Evolutionary conservation across 2,113 vertebrate genomes (phyloP).

Genomic region (Rostratula benghalensis): DNA sequence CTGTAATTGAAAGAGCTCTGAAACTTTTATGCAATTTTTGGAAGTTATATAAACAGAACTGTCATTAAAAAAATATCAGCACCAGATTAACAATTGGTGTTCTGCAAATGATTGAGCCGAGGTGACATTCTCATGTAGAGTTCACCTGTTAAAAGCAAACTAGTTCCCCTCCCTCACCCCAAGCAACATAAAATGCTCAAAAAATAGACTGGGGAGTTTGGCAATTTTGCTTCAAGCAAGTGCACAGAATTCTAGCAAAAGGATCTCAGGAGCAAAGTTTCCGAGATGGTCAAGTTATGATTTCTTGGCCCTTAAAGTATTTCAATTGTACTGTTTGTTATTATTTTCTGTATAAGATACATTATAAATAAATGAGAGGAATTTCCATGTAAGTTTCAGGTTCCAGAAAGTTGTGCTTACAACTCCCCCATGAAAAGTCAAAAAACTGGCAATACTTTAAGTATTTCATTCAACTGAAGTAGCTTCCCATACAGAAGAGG

Average conservation of each 20-base stretch:
- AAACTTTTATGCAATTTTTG: background rate
- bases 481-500: background rate
- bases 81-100: background rate
- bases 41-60: background rate
- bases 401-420: background rate
- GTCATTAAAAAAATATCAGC: background rate
- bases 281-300: background rate
- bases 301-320: background rate
- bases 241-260: background rate
- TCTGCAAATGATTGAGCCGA: background rate
- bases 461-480: background rate
- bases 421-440: background rate
- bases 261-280: background rate
- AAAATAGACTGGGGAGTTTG: background rate
- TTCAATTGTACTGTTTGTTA: background rate
- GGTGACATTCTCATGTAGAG: background rate
- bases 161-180: background rate
- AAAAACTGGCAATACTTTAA: background rate
- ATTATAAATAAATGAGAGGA: background rate
- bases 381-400: background rate
- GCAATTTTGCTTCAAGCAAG: background rate
- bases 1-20: background rate
- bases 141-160: background rate
- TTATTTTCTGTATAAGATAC: background rate
- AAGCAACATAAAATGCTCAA: background rate